phyloP scores from a whole-genome alignment of 2,888 invertebrate genomes.

The Conus canariensis region DNA sequence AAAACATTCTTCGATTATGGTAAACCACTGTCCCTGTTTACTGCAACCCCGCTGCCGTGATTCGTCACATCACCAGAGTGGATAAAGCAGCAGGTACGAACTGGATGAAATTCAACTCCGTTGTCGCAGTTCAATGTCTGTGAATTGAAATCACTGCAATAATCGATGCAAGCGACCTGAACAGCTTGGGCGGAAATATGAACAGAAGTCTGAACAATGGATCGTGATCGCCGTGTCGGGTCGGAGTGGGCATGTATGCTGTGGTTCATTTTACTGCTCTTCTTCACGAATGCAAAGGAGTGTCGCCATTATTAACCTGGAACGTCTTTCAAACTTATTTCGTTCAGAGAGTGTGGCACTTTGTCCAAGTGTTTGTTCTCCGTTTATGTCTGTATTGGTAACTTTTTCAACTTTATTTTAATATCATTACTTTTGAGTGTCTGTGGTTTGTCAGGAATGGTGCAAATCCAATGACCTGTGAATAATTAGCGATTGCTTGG shows the following conservation, averaged over 20 bases:
- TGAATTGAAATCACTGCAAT: background rate
- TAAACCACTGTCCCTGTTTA: no score
- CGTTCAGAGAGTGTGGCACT: background rate
- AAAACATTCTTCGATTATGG: background rate
- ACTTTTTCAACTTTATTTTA: background rate
- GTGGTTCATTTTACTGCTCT: background rate
- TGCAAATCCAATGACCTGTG: background rate
- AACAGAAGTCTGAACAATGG: background rate
- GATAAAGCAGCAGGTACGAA: background rate
- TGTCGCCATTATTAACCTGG: background rate
- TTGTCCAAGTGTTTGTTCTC: background rate
- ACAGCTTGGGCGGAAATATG: background rate
- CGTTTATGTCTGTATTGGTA: background rate
- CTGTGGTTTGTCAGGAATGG: background rate
- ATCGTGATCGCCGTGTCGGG: background rate
- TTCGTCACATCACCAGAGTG: background rate
- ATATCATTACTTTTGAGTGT: background rate
- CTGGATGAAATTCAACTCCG: background rate
- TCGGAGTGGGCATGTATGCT: background rate
- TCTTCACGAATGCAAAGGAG: slow-evolving; percentile 18
- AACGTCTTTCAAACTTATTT: slow-evolving; percentile 24
- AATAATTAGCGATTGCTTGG: background rate
- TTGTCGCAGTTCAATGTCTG: background rate
- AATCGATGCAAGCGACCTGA: background rate
- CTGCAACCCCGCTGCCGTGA: background rate